Percentiles rank a stretch among this genome's conserved stretches.
phyloP scores from a whole-genome alignment of 1,140 invertebrate genomes.

The Drosophila fuyamai region DNA sequence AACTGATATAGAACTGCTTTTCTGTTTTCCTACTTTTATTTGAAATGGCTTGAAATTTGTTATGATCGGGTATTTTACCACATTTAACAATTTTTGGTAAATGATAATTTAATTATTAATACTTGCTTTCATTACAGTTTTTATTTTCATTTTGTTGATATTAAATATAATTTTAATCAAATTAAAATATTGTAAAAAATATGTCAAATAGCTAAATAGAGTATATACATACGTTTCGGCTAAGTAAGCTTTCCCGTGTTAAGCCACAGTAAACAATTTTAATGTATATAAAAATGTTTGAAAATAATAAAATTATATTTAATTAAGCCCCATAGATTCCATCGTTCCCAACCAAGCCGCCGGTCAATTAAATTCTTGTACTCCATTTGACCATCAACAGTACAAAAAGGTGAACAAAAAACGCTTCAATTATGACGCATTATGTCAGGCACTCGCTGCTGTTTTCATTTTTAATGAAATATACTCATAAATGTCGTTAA shows the following conservation, averaged over 20 bases:
- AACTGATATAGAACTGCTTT: too few species aligned
- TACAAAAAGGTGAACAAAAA: slow-evolving; percentile 26
- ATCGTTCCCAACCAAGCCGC: background rate
- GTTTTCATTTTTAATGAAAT: slow-evolving; percentile 65
- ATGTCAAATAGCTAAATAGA: background rate
- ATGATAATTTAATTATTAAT: too few species aligned
- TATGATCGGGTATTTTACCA: too few species aligned
- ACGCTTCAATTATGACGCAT: slow-evolving; percentile 54
- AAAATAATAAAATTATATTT: background rate
- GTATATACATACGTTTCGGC: background rate
- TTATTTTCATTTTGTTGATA: too few species aligned
- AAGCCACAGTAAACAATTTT: background rate
- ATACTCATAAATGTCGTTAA: slow-evolving; percentile 59
- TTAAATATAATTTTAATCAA: too few species aligned
- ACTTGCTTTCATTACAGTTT: too few species aligned
- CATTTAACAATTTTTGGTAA: too few species aligned
- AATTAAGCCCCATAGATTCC: background rate
- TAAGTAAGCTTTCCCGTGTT: background rate
- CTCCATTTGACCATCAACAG: slow-evolving; percentile 35
- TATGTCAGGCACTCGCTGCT: slow-evolving; percentile 60
- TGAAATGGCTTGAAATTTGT: too few species aligned
- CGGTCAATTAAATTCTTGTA: slow-evolving; percentile 25
- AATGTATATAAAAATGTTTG: background rate
- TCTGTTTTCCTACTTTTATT: too few species aligned
- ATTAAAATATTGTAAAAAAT: too few species aligned